Percentiles rank a stretch among this genome's conserved stretches.
phyloP scores from a whole-genome alignment of 35 echinoderm and acorn worm genomes.

The Heliocidaris erythrogramma region DNA sequence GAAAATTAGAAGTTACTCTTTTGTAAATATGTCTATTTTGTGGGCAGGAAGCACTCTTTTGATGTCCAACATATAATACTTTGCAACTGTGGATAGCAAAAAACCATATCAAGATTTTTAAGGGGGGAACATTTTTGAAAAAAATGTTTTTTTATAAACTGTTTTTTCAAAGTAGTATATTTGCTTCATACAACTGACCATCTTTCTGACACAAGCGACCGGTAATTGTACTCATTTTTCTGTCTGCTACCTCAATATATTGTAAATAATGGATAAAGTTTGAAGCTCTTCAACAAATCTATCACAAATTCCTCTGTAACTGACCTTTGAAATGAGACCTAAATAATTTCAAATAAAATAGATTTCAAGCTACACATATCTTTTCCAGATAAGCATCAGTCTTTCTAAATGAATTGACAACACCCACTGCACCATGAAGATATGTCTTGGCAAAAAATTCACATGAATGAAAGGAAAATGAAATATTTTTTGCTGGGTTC shows the following conservation, averaged over 20 bases:
- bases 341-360: background rate
- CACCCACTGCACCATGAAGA: background rate
- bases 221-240: background rate
- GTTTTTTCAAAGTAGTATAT: no score
- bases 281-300: background rate
- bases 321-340: background rate
- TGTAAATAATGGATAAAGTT: background rate
- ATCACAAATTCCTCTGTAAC: background rate
- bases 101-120: no score
- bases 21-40: no score
- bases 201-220: no score
- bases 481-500: background rate
- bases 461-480: background rate
- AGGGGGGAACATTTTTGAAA: no score
- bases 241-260: background rate
- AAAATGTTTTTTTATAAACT: no score
- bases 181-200: no score
- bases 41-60: no score
- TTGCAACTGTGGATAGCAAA: no score
- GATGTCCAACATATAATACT: no score
- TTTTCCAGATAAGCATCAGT: background rate
- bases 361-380: background rate
- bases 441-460: background rate
- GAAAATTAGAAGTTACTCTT: no score
- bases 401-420: background rate